These are phyloP conservation scores for Lampris incognitus DNA, from an alignment of 2,113 vertebrate genomes.

Conservation along the genomic window DNA sequence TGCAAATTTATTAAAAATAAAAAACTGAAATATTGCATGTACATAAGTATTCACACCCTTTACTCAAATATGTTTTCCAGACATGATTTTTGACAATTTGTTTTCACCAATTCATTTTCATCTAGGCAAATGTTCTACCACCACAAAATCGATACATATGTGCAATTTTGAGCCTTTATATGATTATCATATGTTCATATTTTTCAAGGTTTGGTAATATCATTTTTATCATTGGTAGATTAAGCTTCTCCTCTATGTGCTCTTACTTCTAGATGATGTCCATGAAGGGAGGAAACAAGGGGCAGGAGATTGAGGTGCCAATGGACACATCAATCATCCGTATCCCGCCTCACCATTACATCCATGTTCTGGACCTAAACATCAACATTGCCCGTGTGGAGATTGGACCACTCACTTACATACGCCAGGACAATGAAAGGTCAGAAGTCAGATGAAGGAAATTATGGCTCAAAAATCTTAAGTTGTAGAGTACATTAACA, in stretches of 20 bases:
- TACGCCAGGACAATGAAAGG: constrained; percentile 94
- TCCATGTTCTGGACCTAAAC: constrained; percentile 93
- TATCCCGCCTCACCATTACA: constrained; percentile 91
- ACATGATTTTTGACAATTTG: no score
- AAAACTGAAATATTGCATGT: no score
- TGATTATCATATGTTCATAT: not conserved
- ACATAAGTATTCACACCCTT: no score
- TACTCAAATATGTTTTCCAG: no score
- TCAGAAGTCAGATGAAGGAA: constrained; percentile 41
- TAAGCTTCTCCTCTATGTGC: not conserved
- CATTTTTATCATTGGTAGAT: not conserved
- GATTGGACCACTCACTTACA: constrained; percentile 90
- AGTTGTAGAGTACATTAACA: not conserved
- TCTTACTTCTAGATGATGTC: constrained; percentile 22
- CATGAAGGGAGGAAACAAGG: constrained; percentile 23
- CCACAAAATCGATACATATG: not conserved
- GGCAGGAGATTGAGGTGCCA: not conserved
- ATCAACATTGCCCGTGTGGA: constrained; percentile 90
- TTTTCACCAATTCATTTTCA: not conserved
- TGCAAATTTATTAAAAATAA: no score
- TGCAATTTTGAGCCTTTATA: no score
- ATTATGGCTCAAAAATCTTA: not conserved
- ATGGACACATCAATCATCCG: constrained; percentile 88
- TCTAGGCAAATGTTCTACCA: not conserved
- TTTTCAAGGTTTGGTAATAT: not conserved